Percentiles rank a stretch among this genome's conserved stretches.
Conservation (phyloP, 2,797 vertebrate genomes). For the Darevskia nairensis region DNA sequence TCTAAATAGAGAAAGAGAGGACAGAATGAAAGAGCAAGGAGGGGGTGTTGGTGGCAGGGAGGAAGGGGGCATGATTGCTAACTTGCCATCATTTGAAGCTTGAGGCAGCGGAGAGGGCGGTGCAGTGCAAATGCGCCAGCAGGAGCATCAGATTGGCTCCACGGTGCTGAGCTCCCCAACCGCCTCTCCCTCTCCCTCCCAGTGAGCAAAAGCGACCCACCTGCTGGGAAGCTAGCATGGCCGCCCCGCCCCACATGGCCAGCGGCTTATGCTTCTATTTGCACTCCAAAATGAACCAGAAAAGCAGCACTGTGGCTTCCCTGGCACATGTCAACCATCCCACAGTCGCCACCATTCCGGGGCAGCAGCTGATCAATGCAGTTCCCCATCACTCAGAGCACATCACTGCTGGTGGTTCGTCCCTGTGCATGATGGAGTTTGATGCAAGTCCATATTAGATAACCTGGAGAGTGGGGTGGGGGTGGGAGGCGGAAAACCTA, state of each 20-base stretch:
- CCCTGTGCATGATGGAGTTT: background rate
- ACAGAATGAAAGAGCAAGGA: constrained; percentile 18
- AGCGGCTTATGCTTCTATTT: background rate
- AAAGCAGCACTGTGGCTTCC: background rate
- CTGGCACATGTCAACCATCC: background rate
- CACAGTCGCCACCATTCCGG: no score
- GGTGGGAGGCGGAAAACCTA: no score
- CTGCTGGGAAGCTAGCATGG: no score
- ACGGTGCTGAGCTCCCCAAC: no score
- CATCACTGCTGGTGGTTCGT: no score
- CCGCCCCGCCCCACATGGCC: no score
- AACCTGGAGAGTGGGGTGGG: background rate
- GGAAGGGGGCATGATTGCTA: constrained; percentile 22
- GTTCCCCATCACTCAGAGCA: background rate
- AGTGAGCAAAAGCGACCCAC: no score
- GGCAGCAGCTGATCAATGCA: background rate
- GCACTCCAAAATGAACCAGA: background rate
- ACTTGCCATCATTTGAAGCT: background rate
- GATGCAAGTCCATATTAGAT: background rate
- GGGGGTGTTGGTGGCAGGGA: background rate
- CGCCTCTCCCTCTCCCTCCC: no score
- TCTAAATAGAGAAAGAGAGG: constrained; percentile 26
- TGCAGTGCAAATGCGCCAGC: no score
- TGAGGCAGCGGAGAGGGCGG: background rate
- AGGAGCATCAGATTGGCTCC: no score